Percentiles rank a stretch among this genome's conserved stretches.
These are phyloP conservation scores for Hirtodrosophila alboralis DNA, from an alignment of 2,888 invertebrate genomes.

Conservation along the genomic window DNA sequence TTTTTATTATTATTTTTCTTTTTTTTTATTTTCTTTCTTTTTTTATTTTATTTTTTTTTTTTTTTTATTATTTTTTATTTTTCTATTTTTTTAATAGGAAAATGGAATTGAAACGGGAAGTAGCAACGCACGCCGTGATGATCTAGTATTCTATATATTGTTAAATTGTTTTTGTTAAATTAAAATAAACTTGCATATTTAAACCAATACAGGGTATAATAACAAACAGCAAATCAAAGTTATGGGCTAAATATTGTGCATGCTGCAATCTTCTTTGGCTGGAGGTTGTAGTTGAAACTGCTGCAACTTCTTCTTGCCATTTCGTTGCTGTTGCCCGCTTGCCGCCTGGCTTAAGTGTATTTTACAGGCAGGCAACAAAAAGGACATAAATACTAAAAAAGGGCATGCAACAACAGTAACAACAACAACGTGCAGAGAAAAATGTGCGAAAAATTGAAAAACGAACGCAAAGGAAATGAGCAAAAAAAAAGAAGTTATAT, in stretches of 20 bases:
- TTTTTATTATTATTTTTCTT: too few species aligned
- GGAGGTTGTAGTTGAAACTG: slow-evolving; percentile 47
- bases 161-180: too few species aligned
- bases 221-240: slow-evolving; percentile 52
- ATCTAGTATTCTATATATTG: too few species aligned
- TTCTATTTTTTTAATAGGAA: too few species aligned
- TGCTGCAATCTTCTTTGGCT: slow-evolving; percentile 47
- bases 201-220: slow-evolving; percentile 51
- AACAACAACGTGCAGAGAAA: slow-evolving; percentile 44
- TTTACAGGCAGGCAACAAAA: slow-evolving; percentile 69
- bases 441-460: slow-evolving; percentile 70
- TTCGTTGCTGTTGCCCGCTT: slow-evolving; percentile 31
- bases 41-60: too few species aligned
- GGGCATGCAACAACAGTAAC: slow-evolving; percentile 62
- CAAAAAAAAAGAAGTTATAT: slow-evolving; percentile 60
- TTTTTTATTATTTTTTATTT: too few species aligned
- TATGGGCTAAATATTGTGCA: slow-evolving; percentile 55
- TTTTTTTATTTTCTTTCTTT: too few species aligned
- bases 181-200: too few species aligned
- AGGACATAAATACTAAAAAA: slow-evolving; percentile 77
- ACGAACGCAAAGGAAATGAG: slow-evolving; percentile 59
- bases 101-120: too few species aligned
- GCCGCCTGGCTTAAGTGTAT: slow-evolving; percentile 70
- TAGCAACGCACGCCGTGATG: too few species aligned
- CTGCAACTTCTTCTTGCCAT: slow-evolving; percentile 49